Evolutionary conservation across 2,797 vertebrate genomes (phyloP), one percentile per base, ranked within the genome.

Genomic region (Myotis myotis): DNA sequence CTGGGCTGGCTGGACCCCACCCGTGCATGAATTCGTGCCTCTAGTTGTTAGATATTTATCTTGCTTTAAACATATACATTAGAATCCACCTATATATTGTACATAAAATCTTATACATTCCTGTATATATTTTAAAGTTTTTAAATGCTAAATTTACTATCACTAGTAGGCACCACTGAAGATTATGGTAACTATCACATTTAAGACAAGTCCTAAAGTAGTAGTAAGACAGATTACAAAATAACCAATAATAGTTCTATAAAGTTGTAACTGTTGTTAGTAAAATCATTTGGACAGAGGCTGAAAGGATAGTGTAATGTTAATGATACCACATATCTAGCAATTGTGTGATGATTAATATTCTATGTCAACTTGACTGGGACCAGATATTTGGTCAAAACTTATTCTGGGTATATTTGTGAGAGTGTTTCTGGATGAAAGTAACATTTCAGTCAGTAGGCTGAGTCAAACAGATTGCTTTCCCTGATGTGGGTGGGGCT

Each of bases 31-130:
- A 47, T 47, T 47, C 3, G 2, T 47, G 47, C 47, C 12, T 47
- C 47, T 47, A 47, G 12, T 47, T 92, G 47, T 75, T 89, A 9
- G 1, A 33, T 82, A 70, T 64, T 86, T 89, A 44, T 7, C 51
- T 91, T 55, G 15, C 9, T 93, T 95, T 20, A 92, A 87, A 28
- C 47, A 87, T 80, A 72, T 72, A 9, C 66, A 68, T 83, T 49
- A 66, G n/a, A 75, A 80, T 86, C 19, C 8, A 62, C 5, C 17
- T 30, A 47, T 1, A 55, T 33, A 71, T 55, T 70, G 28, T 55
- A 57, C 5, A 30, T 15, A 74, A 33, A 60, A n/a, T 1, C 12
- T 72, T 83, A 47, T 41, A 9, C 41, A 44, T 91, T 60, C n/a
- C 11, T 66, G 0, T 70, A 64, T 74, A 89, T 22, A 71, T 82